Evolutionary conservation across 2,113 vertebrate genomes (phyloP).

Genomic region (Rhizomys pruinosus): DNA sequence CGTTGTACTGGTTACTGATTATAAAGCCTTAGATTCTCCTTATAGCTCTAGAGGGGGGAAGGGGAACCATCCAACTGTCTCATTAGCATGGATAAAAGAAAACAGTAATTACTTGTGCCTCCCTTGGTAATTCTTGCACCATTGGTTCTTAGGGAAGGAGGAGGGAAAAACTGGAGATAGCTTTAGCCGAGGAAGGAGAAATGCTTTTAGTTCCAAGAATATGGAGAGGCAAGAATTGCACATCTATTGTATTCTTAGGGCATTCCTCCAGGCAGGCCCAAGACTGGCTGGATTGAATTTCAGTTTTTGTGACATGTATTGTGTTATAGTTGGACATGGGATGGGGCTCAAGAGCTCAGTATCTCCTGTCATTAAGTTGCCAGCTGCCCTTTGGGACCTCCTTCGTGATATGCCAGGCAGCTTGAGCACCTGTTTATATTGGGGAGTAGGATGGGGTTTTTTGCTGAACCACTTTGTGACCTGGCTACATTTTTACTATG

Average conservation of each 20-base stretch:
- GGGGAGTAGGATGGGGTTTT: neutral
- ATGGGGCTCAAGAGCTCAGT: neutral
- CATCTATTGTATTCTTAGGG: slow-evolving; percentile 52
- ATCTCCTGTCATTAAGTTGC: slow-evolving; percentile 44
- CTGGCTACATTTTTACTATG: slow-evolving; percentile 63
- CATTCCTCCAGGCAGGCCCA: slow-evolving; percentile 64
- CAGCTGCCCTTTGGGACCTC: slow-evolving; percentile 19
- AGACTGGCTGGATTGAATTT: slow-evolving; percentile 70
- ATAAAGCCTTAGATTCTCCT: slow-evolving; percentile 63
- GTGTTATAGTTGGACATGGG: slow-evolving; percentile 28
- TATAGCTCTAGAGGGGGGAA: slow-evolving; percentile 34
- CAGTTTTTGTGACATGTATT: slow-evolving; percentile 62
- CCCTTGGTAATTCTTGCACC: slow-evolving; percentile 73
- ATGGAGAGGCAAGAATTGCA: slow-evolving; percentile 57
- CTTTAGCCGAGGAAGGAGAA: slow-evolving; percentile 61
- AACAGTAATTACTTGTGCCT: slow-evolving; percentile 80
- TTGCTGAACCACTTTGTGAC: slow-evolving; percentile 65
- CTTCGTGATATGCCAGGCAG: slow-evolving; percentile 25
- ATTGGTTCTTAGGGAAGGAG: slow-evolving; percentile 64
- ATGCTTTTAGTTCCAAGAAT: slow-evolving; percentile 56
- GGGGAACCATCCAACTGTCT: slow-evolving; percentile 75
- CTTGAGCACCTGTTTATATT: slow-evolving; percentile 52
- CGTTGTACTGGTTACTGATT: slow-evolving; percentile 71
- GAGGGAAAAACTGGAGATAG: slow-evolving; percentile 52
- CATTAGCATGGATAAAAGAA: slow-evolving; percentile 80